A percentile compares a stretch with the other conserved stretches of the same genome.
Conservation (phyloP, 2,113 vertebrate genomes). For the Lophura nycthemera region DNA sequence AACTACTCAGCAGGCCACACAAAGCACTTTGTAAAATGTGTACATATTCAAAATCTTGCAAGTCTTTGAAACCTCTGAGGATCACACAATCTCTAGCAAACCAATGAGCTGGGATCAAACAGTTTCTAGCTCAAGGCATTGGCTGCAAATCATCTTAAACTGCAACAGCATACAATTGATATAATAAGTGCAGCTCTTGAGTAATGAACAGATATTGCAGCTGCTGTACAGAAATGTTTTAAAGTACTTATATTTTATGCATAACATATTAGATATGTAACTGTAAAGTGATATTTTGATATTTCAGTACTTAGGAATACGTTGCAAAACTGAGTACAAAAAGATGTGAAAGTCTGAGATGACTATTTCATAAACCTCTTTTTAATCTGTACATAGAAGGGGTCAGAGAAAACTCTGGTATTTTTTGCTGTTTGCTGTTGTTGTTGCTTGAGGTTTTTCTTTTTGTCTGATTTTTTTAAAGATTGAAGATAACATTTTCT, state of each 20-base stretch:
- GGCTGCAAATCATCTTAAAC: not conserved
- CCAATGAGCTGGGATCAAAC: not conserved
- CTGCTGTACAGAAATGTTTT: not conserved
- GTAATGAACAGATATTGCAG: not conserved
- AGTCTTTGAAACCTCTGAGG: not conserved
- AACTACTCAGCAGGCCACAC: not conserved
- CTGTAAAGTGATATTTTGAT: not conserved
- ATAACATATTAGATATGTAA: not conserved
- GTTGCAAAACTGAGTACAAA: not conserved
- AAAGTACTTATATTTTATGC: not conserved
- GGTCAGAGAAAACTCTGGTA: not conserved
- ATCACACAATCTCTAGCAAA: not conserved
- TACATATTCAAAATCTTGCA: not conserved
- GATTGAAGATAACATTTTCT: not conserved
- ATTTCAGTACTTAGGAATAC: not conserved
- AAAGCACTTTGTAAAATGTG: not conserved
- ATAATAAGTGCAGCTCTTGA: not conserved
- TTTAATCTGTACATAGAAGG: not conserved
- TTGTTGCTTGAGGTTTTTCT: not conserved
- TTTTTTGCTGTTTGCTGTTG: not conserved
- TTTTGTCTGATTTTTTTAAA: not conserved
- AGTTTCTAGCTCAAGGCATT: not conserved
- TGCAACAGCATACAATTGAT: not conserved
- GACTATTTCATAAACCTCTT: not conserved
- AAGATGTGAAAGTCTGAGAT: not conserved